phyloP scores from a whole-genome alignment of 2,888 invertebrate genomes.

The Monopis laevigella region DNA sequence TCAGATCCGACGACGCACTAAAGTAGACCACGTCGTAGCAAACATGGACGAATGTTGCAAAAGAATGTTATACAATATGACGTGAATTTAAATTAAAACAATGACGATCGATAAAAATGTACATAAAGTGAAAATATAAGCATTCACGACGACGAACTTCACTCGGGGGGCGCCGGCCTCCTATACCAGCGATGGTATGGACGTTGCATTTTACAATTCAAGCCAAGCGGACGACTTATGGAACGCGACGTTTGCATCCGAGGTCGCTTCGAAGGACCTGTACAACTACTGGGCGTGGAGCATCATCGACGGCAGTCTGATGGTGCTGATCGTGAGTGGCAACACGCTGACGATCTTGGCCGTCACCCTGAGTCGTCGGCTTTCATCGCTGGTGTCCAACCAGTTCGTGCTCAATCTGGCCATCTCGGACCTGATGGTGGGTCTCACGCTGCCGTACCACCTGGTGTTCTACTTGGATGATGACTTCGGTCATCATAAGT shows the following conservation, averaged over 20 bases:
- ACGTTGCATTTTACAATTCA: conserved; percentile 50
- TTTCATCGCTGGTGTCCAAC: conserved; percentile 77
- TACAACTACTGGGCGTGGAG: conserved; percentile 71
- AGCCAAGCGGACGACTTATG: conserved; percentile 42
- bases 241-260: conserved; percentile 33
- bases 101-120: too few relatives aligned
- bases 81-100: too few relatives aligned
- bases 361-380: conserved; percentile 73
- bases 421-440: conserved; percentile 81
- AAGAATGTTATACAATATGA: too few relatives aligned
- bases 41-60: too few relatives aligned
- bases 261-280: conserved; percentile 27
- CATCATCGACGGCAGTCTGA: conserved; percentile 71
- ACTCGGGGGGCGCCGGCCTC: conserved; percentile 53
- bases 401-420: conserved; percentile 83
- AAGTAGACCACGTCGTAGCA: too few relatives aligned
- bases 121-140: too few relatives aligned
- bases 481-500: conserved; percentile 67
- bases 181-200: conserved; percentile 63
- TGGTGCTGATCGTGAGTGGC: conserved; percentile 74
- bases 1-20: too few relatives aligned
- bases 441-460: conserved; percentile 80
- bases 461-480: conserved; percentile 76
- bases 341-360: conserved; percentile 81
- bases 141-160: neutral